Evolutionary conservation across 2,888 invertebrate genomes (phyloP).

Genomic region (Eilema sororculum): DNA sequence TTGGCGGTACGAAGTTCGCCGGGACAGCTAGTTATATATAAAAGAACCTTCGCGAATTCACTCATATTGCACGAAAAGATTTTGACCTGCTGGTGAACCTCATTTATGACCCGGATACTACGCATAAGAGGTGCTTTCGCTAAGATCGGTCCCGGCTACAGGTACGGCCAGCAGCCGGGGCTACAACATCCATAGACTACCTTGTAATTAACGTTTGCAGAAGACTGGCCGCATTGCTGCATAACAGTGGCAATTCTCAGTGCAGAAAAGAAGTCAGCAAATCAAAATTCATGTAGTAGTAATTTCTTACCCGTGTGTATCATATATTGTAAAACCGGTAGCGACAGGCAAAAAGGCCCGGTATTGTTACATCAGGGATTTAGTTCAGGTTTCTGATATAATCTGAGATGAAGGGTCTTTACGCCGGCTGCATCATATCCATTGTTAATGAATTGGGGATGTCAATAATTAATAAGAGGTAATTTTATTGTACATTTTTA

Average conservation of each 20-base stretch:
- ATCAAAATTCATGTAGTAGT: not conserved
- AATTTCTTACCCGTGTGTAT: constrained; percentile 43
- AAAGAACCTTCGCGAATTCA: no score
- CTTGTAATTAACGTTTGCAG: no score
- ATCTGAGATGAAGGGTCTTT: constrained; percentile 73
- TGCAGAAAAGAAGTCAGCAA: not conserved
- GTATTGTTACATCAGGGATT: constrained; percentile 75
- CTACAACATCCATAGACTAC: no score
- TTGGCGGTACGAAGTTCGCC: no score
- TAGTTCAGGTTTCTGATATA: constrained; percentile 74
- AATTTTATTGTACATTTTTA: not conserved
- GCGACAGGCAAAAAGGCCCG: constrained; percentile 64
- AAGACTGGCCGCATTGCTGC: not conserved
- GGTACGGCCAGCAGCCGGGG: no score
- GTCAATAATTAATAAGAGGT: constrained; percentile 24
- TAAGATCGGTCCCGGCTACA: no score
- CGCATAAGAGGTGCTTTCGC: no score
- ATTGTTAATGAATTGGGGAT: constrained; percentile 77
- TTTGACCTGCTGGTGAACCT: no score
- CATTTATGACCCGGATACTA: no score
- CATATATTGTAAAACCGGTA: constrained; percentile 67
- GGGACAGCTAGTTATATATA: no score
- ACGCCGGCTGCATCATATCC: constrained; percentile 66
- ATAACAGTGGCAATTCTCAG: no score
- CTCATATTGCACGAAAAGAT: no score